Base-by-base conservation (phyloP, 1,140 invertebrate genomes). In the Drosophila repleta region DNA sequence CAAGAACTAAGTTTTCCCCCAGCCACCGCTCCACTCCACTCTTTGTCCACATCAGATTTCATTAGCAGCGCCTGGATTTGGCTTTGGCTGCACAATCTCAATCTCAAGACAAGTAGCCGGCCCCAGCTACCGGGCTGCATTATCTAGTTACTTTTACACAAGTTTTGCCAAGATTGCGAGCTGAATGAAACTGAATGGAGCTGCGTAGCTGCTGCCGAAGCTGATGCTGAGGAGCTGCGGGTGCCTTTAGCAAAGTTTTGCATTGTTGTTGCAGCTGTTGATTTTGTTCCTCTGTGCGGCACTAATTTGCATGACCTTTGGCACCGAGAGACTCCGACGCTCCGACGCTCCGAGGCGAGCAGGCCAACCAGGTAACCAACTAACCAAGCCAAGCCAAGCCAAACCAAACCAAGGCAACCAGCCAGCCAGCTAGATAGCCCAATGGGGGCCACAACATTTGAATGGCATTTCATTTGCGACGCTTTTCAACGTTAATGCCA, bases 241-340 rank as follows among this genome's bases (percentile, higher is more conserved):
- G 39, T 72, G 76, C 64, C 74, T 77, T 80, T 74, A 71, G 51
- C 55, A 53, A 85, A 85, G 70, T 85, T 85, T 87, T 49, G 46
- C 81, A 53, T 80, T 71, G 67, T 79, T 74, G 60, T 65, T 10
- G 60, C 45, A 41, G 48, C 60, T 65, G 56, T 24, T 80, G 60
- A 58, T 60, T 5, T 37, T 68, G 43, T 57, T 52, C 18, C 43
- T 75, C 61, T 68, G 39, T 77, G 69, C 51, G 52, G 78, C 71
- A 87, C 78, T 87, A 87, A 87, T 87, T 87, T 87, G 78, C 83
- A 74, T 88, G 83, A 87, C 83, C 82, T 87, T 82, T 79, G 52
- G 29, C 41, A 17, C 17, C 49, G 57, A 4, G 7, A 1, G 0
- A 3, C 6, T 37, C 35, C 5, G 3, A 0, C 3, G 11, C 13